phyloP scores from a whole-genome alignment of 2,888 invertebrate species.

The Amphipyra tragopoginis region DNA sequence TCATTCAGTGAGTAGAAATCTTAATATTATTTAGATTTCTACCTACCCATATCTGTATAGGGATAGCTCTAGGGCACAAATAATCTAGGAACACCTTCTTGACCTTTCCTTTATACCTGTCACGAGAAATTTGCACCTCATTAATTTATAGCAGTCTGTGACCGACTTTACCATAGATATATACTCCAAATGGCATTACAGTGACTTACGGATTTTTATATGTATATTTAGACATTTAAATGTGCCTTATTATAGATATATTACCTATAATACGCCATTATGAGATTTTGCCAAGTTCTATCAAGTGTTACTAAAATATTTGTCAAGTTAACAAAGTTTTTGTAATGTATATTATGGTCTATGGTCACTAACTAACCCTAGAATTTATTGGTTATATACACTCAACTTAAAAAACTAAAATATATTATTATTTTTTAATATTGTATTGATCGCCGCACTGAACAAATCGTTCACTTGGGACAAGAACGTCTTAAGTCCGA shows the following conservation, averaged over 20 bases:
- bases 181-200: conserved; percentile 78
- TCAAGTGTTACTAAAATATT: conserved; percentile 27
- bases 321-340: conserved; percentile 40
- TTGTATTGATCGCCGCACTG: no score
- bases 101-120: no score
- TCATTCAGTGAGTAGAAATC: no score
- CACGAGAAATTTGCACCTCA: no score
- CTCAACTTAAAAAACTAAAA: conserved; percentile 1
- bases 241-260: conserved; percentile 62
- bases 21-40: no score
- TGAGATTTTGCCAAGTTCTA: conserved; percentile 51
- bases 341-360: conserved; percentile 57
- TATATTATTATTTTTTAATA: no score
- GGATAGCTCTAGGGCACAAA: no score
- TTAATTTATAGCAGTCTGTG: conserved; percentile 25
- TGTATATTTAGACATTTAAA: conserved; percentile 79
- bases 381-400: conserved; percentile 20
- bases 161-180: conserved; percentile 54
- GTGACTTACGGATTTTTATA: conserved; percentile 78
- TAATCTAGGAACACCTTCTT: no score
- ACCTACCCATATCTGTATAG: no score
- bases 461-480: no score
- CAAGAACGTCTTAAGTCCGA: no score
- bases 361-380: conserved; percentile 40
- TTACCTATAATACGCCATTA: conserved; percentile 52